Base-by-base conservation (phyloP, 2,888 invertebrate species). In the Capitulum mitella region DNA sequence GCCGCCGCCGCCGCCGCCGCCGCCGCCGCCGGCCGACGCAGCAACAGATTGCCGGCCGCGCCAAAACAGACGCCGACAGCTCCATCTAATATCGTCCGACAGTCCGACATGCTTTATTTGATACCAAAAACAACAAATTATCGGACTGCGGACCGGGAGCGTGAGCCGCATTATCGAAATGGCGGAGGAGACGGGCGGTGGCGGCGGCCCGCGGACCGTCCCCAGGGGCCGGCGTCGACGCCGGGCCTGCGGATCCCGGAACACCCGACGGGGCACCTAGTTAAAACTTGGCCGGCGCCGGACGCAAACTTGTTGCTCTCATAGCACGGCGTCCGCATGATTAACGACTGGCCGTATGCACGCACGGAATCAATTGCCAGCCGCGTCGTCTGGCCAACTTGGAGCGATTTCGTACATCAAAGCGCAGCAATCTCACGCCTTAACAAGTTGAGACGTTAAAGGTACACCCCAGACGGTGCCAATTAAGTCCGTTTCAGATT, bases 91-190 rank as follows among this genome's bases (percentile, higher is more conserved):
- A n/a, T n/a, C 75, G 58, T 29, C 32, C 76, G 26, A 54, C 79
- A 43, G 43, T 79, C 77, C 43, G 79, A 79, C 61, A 79, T 77
- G 58, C 43, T 77, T 77, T 77, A 79, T 70, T 77, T 51, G 77
- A n/a, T 37, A n/a, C 37, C 32, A 48, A 29, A 81, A 74, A 80
- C 32, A 61, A 61, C 32, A 61, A 61, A 61, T 61, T 61, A 61
- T 61, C 32, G 29, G 61, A 10, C 1, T 32, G 14, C 61, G 32
- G 12, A 14, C 5, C 32, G 32, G 29, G 61, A 14, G 14, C 61
- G 61, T 61, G 61, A 61, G 32, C 14, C n/a, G 61, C 6, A 32
- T 32, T n/a, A n/a, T n/a, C 58, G 58, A n/a, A n/a, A 51, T 51
- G 51, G 16, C 3, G 51, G 22, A 8, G 51, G 12, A 19, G 16